Evolutionary conservation across 1,140 invertebrate species (phyloP), one percentile per base, ranked within the genome.

Genomic region (Euglossa dilemma): DNA sequence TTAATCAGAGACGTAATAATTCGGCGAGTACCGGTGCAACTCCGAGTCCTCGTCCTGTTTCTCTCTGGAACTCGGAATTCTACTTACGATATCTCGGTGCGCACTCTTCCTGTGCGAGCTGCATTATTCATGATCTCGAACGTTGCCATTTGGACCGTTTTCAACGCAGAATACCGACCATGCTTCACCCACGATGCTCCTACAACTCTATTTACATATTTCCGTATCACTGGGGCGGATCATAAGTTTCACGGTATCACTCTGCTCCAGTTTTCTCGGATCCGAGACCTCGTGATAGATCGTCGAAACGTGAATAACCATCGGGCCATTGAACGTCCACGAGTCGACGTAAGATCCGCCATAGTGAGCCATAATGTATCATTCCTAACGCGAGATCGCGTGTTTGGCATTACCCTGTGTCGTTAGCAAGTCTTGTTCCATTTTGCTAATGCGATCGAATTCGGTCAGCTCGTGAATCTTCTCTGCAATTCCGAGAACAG

Each of bases 61-160:
- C 11, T 14, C n/a, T 45, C 6, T 43, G 36, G 23, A 70, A 50
- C 64, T 59, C 56, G 20, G 54, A 59, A 82, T 77, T 82, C 66
- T 63, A 70, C 80, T 83, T 77, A 57, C n/a, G 56, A 57, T 63
- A 84, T 80, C 76, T 73, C 56, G 23, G 36, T n/a, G 69, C 47
- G 59, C 73, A 57, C 82, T 23, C 69, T 59, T 70, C 71, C 18
- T 23, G 16, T 11, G 50, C 54, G 50, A 63, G 23, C 57, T 85
- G 66, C 79, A 85, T 85, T 81, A 85, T 85, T 85, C 83, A 85
- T 81, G 83, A 85, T 74, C 71, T 25, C 64, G 43, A 64, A 50
- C 57, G 78, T 45, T 81, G 78, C 70, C 79, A 70, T 75, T 81
- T 81, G 71, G 83, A 85, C 70, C 83, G 63, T 85, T 81, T 75